phyloP scores from a whole-genome alignment of 2,113 vertebrate species.

The Phodopus roborovskii region DNA sequence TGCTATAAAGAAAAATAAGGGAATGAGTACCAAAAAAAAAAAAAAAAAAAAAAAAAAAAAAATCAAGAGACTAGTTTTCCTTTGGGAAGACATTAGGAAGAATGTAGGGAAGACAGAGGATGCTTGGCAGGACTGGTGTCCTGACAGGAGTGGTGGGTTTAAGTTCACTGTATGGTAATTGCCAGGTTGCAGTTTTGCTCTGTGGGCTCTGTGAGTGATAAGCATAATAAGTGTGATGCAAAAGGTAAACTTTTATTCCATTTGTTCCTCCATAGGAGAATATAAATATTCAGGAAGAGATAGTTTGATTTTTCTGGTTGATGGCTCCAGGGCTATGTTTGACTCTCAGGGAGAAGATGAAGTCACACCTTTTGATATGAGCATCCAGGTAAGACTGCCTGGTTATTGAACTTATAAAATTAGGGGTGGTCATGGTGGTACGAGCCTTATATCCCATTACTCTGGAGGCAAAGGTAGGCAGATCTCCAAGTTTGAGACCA shows the following conservation, averaged over 20 bases:
- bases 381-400: conserved; percentile 90
- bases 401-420: neutral
- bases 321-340: conserved; percentile 96
- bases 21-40: neutral
- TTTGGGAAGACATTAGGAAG: neutral
- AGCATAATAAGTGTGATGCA: neutral
- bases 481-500: neutral
- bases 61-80: neutral
- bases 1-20: neutral
- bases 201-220: conserved; percentile 7
- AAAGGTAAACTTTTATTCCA: neutral
- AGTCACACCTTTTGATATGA: conserved; percentile 94
- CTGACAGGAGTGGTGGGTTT: neutral
- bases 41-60: neutral
- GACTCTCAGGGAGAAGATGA: conserved; percentile 85
- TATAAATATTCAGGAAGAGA: conserved; percentile 91
- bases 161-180: neutral
- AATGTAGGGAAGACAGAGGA: neutral
- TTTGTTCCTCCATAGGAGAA: conserved; percentile 79
- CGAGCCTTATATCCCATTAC: neutral
- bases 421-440: no score
- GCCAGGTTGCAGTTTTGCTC: neutral
- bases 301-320: conserved; percentile 96
- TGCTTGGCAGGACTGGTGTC: neutral
- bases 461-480: neutral